Evolutionary conservation across 2,888 invertebrate species (phyloP).

Genomic region (Diarsia mendica): DNA sequence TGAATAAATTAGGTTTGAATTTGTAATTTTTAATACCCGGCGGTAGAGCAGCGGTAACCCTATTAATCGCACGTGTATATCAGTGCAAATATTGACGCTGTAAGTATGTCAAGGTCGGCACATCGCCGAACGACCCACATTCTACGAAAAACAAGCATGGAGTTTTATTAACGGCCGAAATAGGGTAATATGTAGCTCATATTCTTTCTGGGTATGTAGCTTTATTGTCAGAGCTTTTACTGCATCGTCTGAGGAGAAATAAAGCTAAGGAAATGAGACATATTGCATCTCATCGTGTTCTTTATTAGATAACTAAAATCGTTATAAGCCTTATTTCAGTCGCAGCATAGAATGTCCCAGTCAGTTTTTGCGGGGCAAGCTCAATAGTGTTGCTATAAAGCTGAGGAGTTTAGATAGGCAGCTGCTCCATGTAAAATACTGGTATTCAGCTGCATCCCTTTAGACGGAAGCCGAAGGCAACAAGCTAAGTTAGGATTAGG

Average conservation of each 20-base stretch:
- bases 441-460: too few species aligned
- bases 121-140: constrained; percentile 43
- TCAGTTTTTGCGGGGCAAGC: not conserved
- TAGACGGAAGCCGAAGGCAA: too few species aligned
- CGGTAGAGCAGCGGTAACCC: not conserved
- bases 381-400: too few species aligned
- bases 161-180: constrained; percentile 39
- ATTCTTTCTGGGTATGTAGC: not conserved
- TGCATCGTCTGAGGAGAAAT: not conserved
- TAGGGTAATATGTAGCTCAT: constrained; percentile 26
- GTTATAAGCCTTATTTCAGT: too few species aligned
- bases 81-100: constrained; percentile 46
- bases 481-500: too few species aligned
- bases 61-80: constrained; percentile 41
- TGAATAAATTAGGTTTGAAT: not conserved
- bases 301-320: not conserved
- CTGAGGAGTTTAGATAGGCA: too few species aligned
- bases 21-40: not conserved
- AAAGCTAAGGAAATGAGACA: not conserved
- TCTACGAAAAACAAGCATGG: constrained; percentile 46
- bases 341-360: not conserved
- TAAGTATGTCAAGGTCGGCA: constrained; percentile 47
- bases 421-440: too few species aligned
- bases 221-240: constrained; percentile 19
- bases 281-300: not conserved